Conservation (phyloP, 1,140 invertebrate species). For the Battus philenor region DNA sequence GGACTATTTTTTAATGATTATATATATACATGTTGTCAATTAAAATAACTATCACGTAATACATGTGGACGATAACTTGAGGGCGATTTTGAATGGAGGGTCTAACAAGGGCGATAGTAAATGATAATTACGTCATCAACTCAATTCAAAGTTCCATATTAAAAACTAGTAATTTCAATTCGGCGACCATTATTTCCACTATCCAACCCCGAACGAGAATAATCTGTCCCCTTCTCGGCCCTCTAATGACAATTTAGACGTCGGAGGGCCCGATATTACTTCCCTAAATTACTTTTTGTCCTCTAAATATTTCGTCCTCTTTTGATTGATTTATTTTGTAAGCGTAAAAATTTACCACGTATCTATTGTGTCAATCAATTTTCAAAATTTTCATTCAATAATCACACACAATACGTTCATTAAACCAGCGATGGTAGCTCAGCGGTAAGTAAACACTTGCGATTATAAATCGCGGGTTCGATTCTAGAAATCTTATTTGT, state of each 20-base stretch:
- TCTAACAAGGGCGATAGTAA: constrained; percentile 6
- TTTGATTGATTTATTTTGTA: neutral
- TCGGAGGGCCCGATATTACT: constrained; percentile 13
- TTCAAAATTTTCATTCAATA: too few species aligned
- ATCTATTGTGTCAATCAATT: too few species aligned
- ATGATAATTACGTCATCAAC: constrained; percentile 8
- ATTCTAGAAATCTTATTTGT: too few species aligned
- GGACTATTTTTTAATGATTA: too few species aligned
- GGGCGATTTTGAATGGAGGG: neutral
- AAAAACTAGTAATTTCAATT: constrained; percentile 16
- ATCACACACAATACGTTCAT: too few species aligned
- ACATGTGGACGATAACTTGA: neutral
- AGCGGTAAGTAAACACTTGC: too few species aligned
- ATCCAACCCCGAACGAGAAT: constrained; percentile 11
- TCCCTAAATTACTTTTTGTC: constrained; percentile 5
- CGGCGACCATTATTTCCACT: constrained; percentile 14
- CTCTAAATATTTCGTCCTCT: neutral
- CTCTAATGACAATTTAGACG: constrained; percentile 14
- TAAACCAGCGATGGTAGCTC: too few species aligned
- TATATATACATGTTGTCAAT: too few species aligned
- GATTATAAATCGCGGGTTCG: too few species aligned
- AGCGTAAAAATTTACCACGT: too few species aligned
- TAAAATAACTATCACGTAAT: constrained; percentile 7
- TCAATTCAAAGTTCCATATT: constrained; percentile 10
- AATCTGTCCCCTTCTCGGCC: constrained; percentile 6